These are phyloP conservation scores for Ceratotherium simum DNA, from an alignment of 2,113 vertebrate genomes.

Conservation along the genomic window DNA sequence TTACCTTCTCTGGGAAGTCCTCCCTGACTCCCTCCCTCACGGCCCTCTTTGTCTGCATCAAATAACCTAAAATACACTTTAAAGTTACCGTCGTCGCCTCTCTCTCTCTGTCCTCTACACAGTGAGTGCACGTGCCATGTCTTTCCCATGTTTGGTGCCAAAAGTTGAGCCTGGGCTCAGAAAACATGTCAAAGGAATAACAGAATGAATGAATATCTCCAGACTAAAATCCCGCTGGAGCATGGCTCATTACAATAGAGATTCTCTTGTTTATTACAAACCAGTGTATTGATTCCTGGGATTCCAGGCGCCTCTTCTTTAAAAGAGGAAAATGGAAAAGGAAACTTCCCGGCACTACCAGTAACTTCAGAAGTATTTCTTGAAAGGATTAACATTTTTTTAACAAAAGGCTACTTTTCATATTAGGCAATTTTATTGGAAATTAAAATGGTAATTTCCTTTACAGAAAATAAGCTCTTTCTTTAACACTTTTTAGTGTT, in stretches of 20 bases:
- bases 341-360: background rate
- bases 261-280: background rate
- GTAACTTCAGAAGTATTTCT: constrained; percentile 17
- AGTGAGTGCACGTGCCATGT: background rate
- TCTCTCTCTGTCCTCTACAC: background rate
- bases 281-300: background rate
- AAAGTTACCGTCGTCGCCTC: background rate
- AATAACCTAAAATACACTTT: background rate
- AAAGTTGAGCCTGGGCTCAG: background rate
- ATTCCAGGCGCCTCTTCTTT: background rate
- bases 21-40: background rate
- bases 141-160: background rate
- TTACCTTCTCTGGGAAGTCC: background rate
- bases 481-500: background rate
- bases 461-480: constrained; percentile 8
- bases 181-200: background rate
- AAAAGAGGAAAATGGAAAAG: constrained; percentile 13
- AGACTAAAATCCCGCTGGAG: background rate
- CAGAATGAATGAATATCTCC: background rate
- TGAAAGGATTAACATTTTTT: background rate
- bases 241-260: background rate
- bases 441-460: constrained; percentile 53
- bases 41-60: background rate
- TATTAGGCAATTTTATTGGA: background rate
- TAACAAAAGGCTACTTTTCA: background rate